These are phyloP conservation scores for Euphonia xanthogaster DNA, from an alignment of 2,797 vertebrate genomes.

Conservation along the genomic window DNA sequence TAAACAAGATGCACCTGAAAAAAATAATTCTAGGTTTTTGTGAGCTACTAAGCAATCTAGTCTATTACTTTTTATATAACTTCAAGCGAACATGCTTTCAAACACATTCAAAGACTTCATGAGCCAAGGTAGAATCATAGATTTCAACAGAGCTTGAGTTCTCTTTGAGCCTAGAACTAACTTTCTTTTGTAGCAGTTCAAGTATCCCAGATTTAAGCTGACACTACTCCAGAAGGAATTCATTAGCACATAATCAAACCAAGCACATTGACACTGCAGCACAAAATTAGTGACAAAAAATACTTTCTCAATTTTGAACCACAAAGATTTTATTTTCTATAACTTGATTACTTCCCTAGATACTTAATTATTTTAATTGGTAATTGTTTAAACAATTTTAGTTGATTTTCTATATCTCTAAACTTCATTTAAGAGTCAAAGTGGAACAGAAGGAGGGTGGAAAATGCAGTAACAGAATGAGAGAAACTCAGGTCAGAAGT, in stretches of 20 bases:
- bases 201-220: not conserved
- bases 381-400: not conserved
- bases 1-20: not conserved
- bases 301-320: not conserved
- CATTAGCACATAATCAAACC: not conserved
- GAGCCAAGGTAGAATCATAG: not conserved
- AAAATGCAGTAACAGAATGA: not conserved
- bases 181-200: not conserved
- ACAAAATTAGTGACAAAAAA: not conserved
- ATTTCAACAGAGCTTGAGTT: not conserved
- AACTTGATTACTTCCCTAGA: not conserved
- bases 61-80: not conserved
- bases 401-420: not conserved
- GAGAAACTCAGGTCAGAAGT: not conserved
- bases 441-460: not conserved
- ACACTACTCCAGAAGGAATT: not conserved
- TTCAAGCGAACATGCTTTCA: not conserved
- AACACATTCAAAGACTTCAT: not conserved
- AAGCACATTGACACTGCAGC: not conserved
- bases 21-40: not conserved
- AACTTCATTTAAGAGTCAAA: not conserved
- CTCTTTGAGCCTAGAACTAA: not conserved
- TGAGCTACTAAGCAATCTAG: not conserved
- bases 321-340: not conserved
- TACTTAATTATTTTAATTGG: not conserved